These are phyloP conservation scores for Sebastes umbrosus DNA, from an alignment of 2,797 vertebrate genomes.

Conservation along the genomic window DNA sequence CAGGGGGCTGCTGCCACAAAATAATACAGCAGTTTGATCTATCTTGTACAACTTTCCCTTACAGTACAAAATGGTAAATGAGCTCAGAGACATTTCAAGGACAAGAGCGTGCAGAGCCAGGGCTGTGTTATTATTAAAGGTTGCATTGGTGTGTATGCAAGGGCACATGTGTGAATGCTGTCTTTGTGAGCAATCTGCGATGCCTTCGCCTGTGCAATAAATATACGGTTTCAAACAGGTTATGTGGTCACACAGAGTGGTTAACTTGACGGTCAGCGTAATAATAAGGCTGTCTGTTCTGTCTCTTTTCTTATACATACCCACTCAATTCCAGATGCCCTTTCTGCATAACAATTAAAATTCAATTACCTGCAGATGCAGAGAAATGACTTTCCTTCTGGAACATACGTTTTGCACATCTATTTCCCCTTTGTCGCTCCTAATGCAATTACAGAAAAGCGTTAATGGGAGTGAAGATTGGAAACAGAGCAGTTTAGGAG, in stretches of 20 bases:
- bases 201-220: neutral
- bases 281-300: slow-evolving; percentile 17
- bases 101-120: neutral
- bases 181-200: neutral
- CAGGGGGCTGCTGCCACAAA: neutral
- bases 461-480: slow-evolving; percentile 60
- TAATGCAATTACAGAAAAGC: slow-evolving; percentile 63
- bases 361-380: slow-evolving; percentile 64
- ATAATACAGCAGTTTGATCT: neutral
- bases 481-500: slow-evolving; percentile 28
- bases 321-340: slow-evolving; percentile 23
- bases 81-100: slow-evolving; percentile 9
- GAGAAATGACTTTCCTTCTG: slow-evolving; percentile 50
- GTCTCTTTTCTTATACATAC: neutral
- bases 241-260: neutral
- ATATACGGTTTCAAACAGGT: slow-evolving; percentile 2
- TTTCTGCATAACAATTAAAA: slow-evolving; percentile 65
- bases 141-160: neutral
- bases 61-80: slow-evolving; percentile 14
- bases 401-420: slow-evolving; percentile 63
- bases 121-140: neutral
- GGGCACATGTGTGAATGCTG: neutral
- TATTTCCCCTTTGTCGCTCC: slow-evolving; percentile 57
- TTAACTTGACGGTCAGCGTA: slow-evolving; percentile 7
- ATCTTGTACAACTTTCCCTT: neutral